A percentile compares a stretch with the other conserved stretches of the same genome.
phyloP scores from a whole-genome alignment of 2,113 vertebrate genomes.

The Noctilio leporinus region DNA sequence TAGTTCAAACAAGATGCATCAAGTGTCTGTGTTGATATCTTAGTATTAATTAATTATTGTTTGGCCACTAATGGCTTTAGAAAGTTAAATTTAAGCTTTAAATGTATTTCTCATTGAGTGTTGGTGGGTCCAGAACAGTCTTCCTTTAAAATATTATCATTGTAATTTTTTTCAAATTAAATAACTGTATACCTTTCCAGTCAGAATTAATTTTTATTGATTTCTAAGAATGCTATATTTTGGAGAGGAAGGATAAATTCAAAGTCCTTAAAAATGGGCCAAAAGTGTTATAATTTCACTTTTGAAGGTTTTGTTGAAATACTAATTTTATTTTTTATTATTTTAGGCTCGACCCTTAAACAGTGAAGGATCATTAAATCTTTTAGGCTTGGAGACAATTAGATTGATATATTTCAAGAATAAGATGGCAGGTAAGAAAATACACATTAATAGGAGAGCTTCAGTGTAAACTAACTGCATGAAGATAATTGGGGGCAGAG shows the following conservation, averaged over 20 bases:
- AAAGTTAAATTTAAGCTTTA: constrained; percentile 15
- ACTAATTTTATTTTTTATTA: constrained; percentile 48
- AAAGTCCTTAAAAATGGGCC: not conserved
- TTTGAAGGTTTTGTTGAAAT: constrained; percentile 37
- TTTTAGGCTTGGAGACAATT: constrained; percentile 93
- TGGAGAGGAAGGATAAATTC: not conserved
- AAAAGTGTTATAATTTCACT: constrained; percentile 9
- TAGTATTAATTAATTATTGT: no score
- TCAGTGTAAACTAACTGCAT: not conserved
- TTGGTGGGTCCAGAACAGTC: not conserved
- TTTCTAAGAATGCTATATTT: not conserved
- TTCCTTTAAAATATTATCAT: constrained; percentile 34
- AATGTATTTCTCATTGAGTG: not conserved
- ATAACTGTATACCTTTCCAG: not conserved
- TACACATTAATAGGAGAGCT: not conserved
- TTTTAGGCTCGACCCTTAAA: constrained; percentile 95
- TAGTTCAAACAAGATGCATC: not conserved
- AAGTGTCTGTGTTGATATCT: not conserved
- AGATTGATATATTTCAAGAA: constrained; percentile 99
- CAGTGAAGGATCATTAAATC: constrained; percentile 94
- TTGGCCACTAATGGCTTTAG: not conserved
- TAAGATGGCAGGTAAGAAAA: constrained; percentile 93
- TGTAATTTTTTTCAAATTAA: not conserved
- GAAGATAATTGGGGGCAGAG: not conserved
- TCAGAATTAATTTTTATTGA: constrained; percentile 18